Conservation (phyloP, 2,888 invertebrate species). For the Emmelina monodactyla region DNA sequence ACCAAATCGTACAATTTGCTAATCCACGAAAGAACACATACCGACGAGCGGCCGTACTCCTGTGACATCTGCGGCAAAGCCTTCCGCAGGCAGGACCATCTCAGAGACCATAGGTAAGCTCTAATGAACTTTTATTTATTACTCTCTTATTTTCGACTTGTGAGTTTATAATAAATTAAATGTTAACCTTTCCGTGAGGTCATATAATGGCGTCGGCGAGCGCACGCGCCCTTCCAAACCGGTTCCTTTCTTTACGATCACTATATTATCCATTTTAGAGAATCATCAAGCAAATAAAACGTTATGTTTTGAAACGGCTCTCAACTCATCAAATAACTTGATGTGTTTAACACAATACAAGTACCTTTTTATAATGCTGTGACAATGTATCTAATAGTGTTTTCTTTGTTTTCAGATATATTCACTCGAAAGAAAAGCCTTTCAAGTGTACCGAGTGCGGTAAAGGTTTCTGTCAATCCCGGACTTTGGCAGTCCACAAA, state of each 20-base stretch:
- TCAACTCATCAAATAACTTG: background rate
- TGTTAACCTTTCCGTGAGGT: conserved; percentile 64
- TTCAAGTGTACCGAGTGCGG: conserved; percentile 97
- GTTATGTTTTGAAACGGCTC: conserved; percentile 39
- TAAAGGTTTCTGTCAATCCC: conserved; percentile 97
- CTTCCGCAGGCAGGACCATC: conserved; percentile 93
- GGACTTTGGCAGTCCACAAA: conserved; percentile 95
- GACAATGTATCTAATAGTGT: conserved; percentile 17
- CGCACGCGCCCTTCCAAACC: conserved; percentile 59
- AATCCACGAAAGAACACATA: conserved; percentile 97
- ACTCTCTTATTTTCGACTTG: conserved; percentile 20
- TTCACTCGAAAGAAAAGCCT: conserved; percentile 98
- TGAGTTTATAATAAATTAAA: conserved; percentile 47
- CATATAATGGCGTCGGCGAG: conserved; percentile 42
- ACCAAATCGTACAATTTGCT: conserved; percentile 97
- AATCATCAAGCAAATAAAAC: conserved; percentile 61
- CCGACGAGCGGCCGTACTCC: conserved; percentile 94
- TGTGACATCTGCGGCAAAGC: conserved; percentile 97
- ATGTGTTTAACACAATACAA: no score
- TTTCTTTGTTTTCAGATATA: conserved; percentile 76
- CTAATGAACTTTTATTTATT: conserved; percentile 13
- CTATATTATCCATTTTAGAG: conserved; percentile 56
- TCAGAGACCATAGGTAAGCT: conserved; percentile 85
- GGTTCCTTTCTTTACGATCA: conserved; percentile 61
- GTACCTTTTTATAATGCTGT: conserved; percentile 6